phyloP scores from a whole-genome alignment of 2,888 invertebrate species.

The Seira ritae region DNA sequence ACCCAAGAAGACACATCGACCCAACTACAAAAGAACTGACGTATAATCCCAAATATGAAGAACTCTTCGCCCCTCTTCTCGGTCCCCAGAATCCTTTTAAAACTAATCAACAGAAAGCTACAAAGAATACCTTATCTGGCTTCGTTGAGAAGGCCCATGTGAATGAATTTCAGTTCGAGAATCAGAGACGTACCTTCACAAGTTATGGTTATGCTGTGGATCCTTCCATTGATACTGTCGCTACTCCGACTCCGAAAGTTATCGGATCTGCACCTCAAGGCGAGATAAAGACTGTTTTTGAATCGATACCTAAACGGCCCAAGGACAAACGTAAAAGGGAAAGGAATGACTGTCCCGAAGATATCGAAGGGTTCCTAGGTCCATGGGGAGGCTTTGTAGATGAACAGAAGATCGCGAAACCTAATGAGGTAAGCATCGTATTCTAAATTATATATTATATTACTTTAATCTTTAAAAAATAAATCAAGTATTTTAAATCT shows the following conservation, averaged over 20 bases:
- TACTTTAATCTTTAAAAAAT: too few species aligned
- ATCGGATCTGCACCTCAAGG: slow-evolving; percentile 77
- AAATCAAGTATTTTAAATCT: too few species aligned
- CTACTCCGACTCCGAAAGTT: slow-evolving; percentile 60
- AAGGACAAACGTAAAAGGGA: slow-evolving; percentile 88
- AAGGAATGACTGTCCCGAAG: slow-evolving; percentile 92
- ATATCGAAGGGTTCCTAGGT: slow-evolving; percentile 96
- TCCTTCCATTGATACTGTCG: slow-evolving; percentile 86
- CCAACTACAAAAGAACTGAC: slow-evolving; percentile 87
- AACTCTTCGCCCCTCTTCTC: slow-evolving; percentile 92
- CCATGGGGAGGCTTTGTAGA: slow-evolving; percentile 98
- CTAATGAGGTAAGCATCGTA: slow-evolving; percentile 81
- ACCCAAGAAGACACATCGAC: slow-evolving; percentile 85
- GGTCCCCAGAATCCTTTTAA: slow-evolving; percentile 96
- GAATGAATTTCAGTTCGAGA: slow-evolving; percentile 98
- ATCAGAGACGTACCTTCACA: slow-evolving; percentile 94
- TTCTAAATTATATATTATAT: too few species aligned
- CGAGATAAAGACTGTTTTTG: slow-evolving; percentile 93
- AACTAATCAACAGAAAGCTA: slow-evolving; percentile 91
- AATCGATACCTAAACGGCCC: slow-evolving; percentile 84
- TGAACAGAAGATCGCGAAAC: slow-evolving; percentile 91
- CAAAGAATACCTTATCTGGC: slow-evolving; percentile 94
- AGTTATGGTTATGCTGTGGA: slow-evolving; percentile 97
- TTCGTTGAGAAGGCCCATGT: slow-evolving; percentile 95
- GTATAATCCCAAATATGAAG: slow-evolving; percentile 96